phyloP scores from a whole-genome alignment of 2,113 vertebrate genomes.

The Xyrauchen texanus region DNA sequence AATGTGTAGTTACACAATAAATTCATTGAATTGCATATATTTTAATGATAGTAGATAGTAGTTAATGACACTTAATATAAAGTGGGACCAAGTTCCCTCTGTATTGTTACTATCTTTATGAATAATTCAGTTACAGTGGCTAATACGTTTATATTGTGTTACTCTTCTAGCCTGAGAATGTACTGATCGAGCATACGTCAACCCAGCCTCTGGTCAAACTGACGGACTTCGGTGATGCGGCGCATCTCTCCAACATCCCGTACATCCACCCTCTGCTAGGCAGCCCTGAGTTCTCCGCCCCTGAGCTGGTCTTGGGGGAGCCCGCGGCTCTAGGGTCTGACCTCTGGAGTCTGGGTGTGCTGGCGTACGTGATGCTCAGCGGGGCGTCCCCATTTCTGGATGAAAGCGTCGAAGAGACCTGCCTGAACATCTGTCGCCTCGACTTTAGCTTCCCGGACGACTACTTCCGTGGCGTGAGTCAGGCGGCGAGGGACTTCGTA shows the following conservation, averaged over 20 bases:
- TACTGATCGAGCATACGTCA: slow-evolving; percentile 87
- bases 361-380: slow-evolving; percentile 94
- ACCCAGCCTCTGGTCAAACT: slow-evolving; percentile 86
- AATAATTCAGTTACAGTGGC: no score
- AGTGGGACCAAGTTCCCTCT: no score
- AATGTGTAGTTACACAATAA: no score
- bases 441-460: slow-evolving; percentile 98
- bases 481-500: slow-evolving; percentile 90
- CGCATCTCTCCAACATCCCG: slow-evolving; percentile 86
- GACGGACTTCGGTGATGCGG: slow-evolving; percentile 91
- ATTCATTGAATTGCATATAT: no score
- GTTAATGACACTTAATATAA: no score
- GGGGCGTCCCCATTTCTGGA: slow-evolving; percentile 97
- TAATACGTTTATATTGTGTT: not conserved
- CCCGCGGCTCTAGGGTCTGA: slow-evolving; percentile 90
- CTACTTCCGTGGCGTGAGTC: slow-evolving; percentile 93
- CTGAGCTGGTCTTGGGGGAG: slow-evolving; percentile 94
- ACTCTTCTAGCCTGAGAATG: slow-evolving; percentile 87
- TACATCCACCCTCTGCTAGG: slow-evolving; percentile 90
- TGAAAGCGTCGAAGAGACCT: slow-evolving; percentile 96
- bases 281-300: slow-evolving; percentile 94
- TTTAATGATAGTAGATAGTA: no score
- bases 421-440: slow-evolving; percentile 96
- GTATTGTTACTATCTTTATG: no score
- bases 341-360: slow-evolving; percentile 93